Evolutionary conservation across 1,140 invertebrate genomes (phyloP).

Genomic region (silkworm (Bombyx mori)): DNA sequence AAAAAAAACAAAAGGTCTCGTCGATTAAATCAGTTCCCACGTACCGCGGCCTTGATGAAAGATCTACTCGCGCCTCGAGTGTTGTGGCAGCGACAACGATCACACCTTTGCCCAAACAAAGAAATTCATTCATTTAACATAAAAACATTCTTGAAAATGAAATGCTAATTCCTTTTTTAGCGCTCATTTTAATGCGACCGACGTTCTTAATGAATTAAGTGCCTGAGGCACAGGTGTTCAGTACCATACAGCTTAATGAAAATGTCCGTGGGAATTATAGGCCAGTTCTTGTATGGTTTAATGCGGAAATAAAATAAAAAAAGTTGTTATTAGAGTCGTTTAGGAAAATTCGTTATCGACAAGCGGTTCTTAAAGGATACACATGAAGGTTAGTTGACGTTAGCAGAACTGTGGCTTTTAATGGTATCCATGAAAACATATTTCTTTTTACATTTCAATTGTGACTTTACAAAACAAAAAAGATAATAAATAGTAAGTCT

Average conservation of each 20-base stretch:
- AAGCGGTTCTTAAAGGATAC: too few relatives aligned
- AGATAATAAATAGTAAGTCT: too few relatives aligned
- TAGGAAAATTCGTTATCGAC: too few relatives aligned
- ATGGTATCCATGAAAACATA: too few relatives aligned
- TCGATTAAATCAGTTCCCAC: constrained; percentile 40
- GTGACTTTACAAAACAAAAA: too few relatives aligned
- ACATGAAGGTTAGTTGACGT: too few relatives aligned
- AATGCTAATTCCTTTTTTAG: constrained; percentile 3
- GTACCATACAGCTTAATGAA: constrained; percentile 5
- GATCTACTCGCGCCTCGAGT: constrained; percentile 20
- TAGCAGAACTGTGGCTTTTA: too few relatives aligned
- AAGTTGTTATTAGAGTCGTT: too few relatives aligned
- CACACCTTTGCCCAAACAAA: constrained; percentile 26
- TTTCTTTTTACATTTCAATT: too few relatives aligned
- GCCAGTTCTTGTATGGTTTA: too few relatives aligned
- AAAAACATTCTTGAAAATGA: constrained; percentile 8
- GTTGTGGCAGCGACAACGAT: constrained; percentile 44
- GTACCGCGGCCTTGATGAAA: constrained; percentile 30
- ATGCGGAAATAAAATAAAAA: too few relatives aligned
- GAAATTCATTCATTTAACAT: constrained; percentile 11
- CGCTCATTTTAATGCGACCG: neutral
- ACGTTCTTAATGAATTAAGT: constrained; percentile 6
- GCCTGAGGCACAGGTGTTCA: neutral
- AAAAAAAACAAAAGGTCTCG: constrained; percentile 9
- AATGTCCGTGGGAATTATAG: neutral